A percentile compares a stretch with the other conserved stretches of the same genome.
These are phyloP conservation scores for Ophonus ardosiacus DNA, from an alignment of 2,888 invertebrate species.

Conservation along the genomic window DNA sequence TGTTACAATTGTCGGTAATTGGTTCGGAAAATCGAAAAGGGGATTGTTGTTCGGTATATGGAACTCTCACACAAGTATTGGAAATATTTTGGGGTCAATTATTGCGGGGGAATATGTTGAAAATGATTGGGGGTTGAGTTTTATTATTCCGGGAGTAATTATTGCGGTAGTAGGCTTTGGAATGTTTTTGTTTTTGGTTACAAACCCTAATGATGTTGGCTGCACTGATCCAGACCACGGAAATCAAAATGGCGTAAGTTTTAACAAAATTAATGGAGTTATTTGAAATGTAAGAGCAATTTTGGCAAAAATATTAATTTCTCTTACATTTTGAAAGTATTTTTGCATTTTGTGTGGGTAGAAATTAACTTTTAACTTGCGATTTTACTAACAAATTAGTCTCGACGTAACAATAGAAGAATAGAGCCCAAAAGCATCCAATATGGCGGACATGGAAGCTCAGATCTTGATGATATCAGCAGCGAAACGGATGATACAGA, in stretches of 20 bases:
- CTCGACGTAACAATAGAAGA: constrained; percentile 64
- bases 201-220: constrained; percentile 89
- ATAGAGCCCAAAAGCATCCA: constrained; percentile 71
- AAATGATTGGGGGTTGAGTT: constrained; percentile 92
- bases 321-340: too few relatives aligned
- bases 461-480: constrained; percentile 67
- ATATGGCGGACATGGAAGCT: constrained; percentile 65
- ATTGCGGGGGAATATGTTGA: constrained; percentile 93
- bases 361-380: not conserved
- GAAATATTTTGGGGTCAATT: constrained; percentile 91
- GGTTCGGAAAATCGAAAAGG: constrained; percentile 95
- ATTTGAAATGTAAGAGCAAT: too few relatives aligned
- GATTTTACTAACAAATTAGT: constrained; percentile 1
- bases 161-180: constrained; percentile 85
- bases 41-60: constrained; percentile 96
- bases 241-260: not conserved
- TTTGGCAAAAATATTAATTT: too few relatives aligned
- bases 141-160: constrained; percentile 92
- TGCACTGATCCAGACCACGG: constrained; percentile 74
- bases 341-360: not conserved
- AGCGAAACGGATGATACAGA: constrained; percentile 77
- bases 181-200: constrained; percentile 90
- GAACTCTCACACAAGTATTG: constrained; percentile 98
- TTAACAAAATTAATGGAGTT: too few relatives aligned
- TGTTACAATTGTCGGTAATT: constrained; percentile 94